Percentiles rank a stretch among this genome's conserved stretches.
Evolutionary conservation across 1,140 invertebrate genomes (phyloP).

Genomic region (Lordiphosa clarofinis): DNA sequence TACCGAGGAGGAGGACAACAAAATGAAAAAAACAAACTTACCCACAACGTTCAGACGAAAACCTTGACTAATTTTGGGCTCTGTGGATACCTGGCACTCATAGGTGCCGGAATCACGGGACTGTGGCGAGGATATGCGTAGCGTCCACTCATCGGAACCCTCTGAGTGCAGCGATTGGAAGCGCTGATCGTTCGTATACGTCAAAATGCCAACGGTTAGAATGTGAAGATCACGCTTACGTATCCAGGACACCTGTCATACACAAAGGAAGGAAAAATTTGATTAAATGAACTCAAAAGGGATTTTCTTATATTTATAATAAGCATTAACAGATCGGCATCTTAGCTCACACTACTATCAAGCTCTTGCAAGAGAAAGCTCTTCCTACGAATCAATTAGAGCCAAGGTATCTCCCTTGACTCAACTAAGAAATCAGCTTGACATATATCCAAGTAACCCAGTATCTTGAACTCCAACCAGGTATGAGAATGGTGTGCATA

Average conservation of each 20-base stretch:
- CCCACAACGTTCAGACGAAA: constrained; percentile 91
- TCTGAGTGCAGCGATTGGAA: constrained; percentile 89
- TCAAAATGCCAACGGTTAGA: constrained; percentile 86
- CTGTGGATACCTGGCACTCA: constrained; percentile 93
- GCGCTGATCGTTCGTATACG: constrained; percentile 88
- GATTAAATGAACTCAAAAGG: no score
- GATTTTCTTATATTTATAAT: no score
- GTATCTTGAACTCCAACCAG: no score
- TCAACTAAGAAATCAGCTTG: no score
- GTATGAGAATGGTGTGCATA: no score
- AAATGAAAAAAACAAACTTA: constrained; percentile 81
- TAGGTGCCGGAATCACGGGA: constrained; percentile 87
- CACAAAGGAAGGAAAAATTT: constrained; percentile 7
- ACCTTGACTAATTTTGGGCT: constrained; percentile 91
- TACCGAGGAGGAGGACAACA: constrained; percentile 3
- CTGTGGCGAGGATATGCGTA: constrained; percentile 90
- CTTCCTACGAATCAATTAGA: no score
- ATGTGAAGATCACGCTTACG: constrained; percentile 88
- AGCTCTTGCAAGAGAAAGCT: no score
- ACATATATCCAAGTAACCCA: no score
- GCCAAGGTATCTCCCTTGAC: no score
- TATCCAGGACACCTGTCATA: constrained; percentile 86
- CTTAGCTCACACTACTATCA: no score
- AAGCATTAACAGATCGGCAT: no score
- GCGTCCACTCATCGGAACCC: constrained; percentile 92